Conservation (phyloP, 1,140 invertebrate species). For the Brachionus rubens region DNA sequence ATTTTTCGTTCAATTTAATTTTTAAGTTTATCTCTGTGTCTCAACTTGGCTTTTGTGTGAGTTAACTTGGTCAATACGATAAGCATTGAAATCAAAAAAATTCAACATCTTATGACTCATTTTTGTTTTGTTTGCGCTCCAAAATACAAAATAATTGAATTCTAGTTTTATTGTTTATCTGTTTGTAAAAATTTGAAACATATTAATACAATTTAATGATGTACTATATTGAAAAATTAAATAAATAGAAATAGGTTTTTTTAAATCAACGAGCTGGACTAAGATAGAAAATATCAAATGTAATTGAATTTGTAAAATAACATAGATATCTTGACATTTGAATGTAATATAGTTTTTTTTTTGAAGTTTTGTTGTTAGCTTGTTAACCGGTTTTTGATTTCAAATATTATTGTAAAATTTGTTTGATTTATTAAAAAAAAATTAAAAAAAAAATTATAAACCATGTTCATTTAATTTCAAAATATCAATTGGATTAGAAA, state of each 20-base stretch:
- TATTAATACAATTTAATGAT: conserved; percentile 38
- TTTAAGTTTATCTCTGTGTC: conserved; percentile 16
- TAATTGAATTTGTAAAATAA: conserved; percentile 37
- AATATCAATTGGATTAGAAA: conserved; percentile 25
- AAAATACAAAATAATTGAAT: background rate
- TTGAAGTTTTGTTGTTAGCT: background rate
- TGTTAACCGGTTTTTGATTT: conserved; percentile 22
- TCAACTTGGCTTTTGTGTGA: background rate
- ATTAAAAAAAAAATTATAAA: conserved; percentile 31
- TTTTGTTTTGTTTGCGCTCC: background rate
- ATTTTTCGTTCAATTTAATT: conserved; percentile 22
- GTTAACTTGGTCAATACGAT: background rate
- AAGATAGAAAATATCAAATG: conserved; percentile 1
- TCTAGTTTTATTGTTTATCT: conserved; percentile 27
- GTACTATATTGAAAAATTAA: background rate
- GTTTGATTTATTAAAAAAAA: conserved; percentile 32
- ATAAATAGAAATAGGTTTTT: background rate
- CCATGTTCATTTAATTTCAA: background rate
- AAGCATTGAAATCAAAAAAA: background rate
- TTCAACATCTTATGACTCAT: conserved; percentile 1
- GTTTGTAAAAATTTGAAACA: background rate
- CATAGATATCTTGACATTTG: conserved; percentile 26
- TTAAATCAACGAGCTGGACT: conserved; percentile 1
- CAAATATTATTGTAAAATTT: conserved; percentile 28
- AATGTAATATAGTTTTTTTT: no score